phyloP scores from a whole-genome alignment of 2,888 invertebrate species.

The Gortyna flavago region DNA sequence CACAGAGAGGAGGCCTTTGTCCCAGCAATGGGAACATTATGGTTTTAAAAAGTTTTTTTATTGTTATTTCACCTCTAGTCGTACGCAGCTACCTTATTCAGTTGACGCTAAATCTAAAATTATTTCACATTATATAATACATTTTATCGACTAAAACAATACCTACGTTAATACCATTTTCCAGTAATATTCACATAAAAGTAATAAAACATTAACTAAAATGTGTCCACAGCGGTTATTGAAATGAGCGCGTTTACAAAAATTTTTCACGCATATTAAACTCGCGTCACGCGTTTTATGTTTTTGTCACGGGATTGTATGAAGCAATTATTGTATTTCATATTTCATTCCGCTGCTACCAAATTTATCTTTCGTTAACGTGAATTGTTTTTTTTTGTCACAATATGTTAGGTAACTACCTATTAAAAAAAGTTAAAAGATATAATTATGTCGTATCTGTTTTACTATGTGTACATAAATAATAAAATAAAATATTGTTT shows the following conservation, averaged over 20 bases:
- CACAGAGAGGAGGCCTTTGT: too few species aligned
- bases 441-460: not conserved
- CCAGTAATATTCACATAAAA: conserved; percentile 28
- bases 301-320: conserved; percentile 53
- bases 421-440: not conserved
- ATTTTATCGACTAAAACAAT: not conserved
- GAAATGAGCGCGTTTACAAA: conserved; percentile 53
- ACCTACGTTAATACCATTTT: conserved; percentile 14
- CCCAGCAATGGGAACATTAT: too few species aligned
- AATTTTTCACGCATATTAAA: conserved; percentile 61
- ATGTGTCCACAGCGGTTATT: conserved; percentile 37
- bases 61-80: too few species aligned
- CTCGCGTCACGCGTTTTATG: conserved; percentile 58
- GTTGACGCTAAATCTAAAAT: not conserved
- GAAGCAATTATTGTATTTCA: conserved; percentile 53
- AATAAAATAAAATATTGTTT: not conserved
- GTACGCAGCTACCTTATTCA: too few species aligned
- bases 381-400: not conserved
- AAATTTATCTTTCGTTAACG: conserved; percentile 33
- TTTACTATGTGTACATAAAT: not conserved
- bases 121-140: not conserved
- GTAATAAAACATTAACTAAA: conserved; percentile 42
- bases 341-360: conserved; percentile 45
- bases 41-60: not conserved
- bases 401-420: not conserved